Evolutionary conservation across 30 jellyfish, hydroid and myxozoan species (phyloP).

Genomic region (Hydractinia symbiolongicarpus): DNA sequence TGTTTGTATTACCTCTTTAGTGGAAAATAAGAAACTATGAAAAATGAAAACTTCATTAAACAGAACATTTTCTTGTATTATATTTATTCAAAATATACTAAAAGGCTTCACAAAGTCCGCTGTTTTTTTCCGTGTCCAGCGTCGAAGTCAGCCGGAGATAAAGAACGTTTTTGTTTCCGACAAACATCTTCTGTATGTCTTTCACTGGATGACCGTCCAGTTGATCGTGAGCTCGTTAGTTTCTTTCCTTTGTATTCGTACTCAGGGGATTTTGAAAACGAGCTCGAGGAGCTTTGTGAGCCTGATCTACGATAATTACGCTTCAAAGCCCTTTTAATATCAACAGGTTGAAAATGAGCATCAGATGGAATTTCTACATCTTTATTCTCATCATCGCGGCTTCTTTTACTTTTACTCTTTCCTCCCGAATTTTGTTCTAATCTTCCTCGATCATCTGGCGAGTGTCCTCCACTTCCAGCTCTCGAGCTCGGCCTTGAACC

Average conservation of each 20-base stretch:
- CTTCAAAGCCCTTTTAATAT: slow-evolving; percentile 5
- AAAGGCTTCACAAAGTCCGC: no score
- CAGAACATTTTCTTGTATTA: no score
- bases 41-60: no score
- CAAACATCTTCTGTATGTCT: neutral
- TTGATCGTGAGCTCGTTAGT: slow-evolving; percentile 4
- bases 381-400: slow-evolving; percentile 3
- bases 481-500: slow-evolving; percentile 58
- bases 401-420: slow-evolving; percentile 1
- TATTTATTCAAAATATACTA: no score
- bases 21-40: no score
- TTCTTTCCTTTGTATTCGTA: slow-evolving; percentile 19
- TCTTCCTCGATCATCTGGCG: slow-evolving; percentile 44
- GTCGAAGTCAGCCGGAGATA: slow-evolving; percentile 10
- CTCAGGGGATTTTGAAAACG: slow-evolving; percentile 37
- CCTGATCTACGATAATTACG: slow-evolving; percentile 23
- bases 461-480: slow-evolving; percentile 55
- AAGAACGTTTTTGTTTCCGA: neutral
- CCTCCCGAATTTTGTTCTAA: slow-evolving; percentile 21
- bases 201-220: neutral
- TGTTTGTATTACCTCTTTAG: no score
- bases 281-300: slow-evolving; percentile 36
- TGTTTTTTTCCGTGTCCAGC: no score
- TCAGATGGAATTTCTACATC: neutral
- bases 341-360: slow-evolving; percentile 9